Evolutionary conservation across 2,113 vertebrate genomes (phyloP).

Genomic region (Labeo rohita): DNA sequence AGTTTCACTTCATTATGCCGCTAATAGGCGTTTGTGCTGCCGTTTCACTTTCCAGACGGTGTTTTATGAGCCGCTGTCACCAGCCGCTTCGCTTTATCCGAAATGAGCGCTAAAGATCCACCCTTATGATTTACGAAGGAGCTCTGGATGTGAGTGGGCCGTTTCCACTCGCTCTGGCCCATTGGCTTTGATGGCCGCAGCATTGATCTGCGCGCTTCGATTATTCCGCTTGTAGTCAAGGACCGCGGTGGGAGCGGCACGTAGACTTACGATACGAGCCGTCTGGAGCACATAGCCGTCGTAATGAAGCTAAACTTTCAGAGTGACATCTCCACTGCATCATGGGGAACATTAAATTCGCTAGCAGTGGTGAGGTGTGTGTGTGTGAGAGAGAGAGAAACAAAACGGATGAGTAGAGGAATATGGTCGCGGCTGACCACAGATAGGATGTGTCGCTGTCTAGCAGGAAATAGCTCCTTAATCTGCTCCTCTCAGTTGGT

Average conservation of each 20-base stretch:
- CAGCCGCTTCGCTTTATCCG: not conserved
- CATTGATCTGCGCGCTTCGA: conserved; percentile 30
- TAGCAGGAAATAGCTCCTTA: not conserved
- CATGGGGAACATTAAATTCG: not conserved
- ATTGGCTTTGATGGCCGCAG: conserved; percentile 8
- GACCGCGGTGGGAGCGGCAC: not conserved
- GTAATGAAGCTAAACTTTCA: conserved; percentile 13
- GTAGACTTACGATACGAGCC: not conserved
- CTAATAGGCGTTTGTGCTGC: not conserved
- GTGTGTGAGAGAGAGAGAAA: not conserved
- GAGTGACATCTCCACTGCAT: not conserved
- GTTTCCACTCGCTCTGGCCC: conserved; percentile 19
- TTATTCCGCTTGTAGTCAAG: conserved; percentile 20
- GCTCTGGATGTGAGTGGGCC: not conserved
- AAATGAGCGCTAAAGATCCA: conserved; percentile 16
- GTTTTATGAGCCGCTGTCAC: conserved; percentile 8
- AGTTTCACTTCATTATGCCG: conserved; percentile 19
- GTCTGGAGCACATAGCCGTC: not conserved
- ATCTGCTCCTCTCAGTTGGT: not conserved
- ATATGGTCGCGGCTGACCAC: conserved; percentile 3
- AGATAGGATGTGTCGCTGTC: not conserved
- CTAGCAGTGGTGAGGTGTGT: not conserved
- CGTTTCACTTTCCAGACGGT: not conserved
- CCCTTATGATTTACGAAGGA: conserved; percentile 30
- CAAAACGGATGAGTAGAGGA: not conserved